Evolutionary conservation across 2,888 invertebrate species (phyloP).

Genomic region (Chironomus tentans): DNA sequence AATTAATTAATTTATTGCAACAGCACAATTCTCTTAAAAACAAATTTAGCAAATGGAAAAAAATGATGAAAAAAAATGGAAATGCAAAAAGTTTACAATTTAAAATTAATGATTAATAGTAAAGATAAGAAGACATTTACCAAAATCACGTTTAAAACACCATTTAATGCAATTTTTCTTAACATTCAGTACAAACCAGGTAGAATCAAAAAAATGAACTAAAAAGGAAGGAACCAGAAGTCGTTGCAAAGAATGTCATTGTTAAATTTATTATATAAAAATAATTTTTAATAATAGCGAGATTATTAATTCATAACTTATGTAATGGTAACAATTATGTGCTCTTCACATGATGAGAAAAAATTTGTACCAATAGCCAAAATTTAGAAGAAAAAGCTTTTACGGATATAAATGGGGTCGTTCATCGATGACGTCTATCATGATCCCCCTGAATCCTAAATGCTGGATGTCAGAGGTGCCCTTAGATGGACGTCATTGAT

Average conservation of each 20-base stretch:
- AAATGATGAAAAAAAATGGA: not conserved
- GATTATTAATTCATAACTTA: slow-evolving; percentile 18
- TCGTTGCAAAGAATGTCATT: slow-evolving; percentile 5
- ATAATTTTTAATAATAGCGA: not conserved
- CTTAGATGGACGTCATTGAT: no score
- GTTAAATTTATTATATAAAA: not conserved
- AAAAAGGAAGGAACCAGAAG: not conserved
- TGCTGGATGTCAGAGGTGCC: no score
- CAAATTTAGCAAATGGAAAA: not conserved
- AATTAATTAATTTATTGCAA: not conserved
- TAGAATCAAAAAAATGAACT: not conserved
- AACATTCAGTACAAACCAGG: slow-evolving; percentile 25
- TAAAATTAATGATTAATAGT: slow-evolving; percentile 1
- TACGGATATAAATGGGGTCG: no score
- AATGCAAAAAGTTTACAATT: not conserved
- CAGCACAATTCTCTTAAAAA: not conserved
- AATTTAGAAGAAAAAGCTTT: no score
- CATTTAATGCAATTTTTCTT: slow-evolving; percentile 2
- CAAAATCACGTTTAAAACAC: not conserved
- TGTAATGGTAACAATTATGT: not conserved
- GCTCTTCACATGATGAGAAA: no score
- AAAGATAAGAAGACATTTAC: not conserved
- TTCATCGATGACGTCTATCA: no score
- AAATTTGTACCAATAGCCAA: no score
- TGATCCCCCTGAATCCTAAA: no score